phyloP scores from a whole-genome alignment of 1,140 invertebrate genomes.

The Drosophila melanica region DNA sequence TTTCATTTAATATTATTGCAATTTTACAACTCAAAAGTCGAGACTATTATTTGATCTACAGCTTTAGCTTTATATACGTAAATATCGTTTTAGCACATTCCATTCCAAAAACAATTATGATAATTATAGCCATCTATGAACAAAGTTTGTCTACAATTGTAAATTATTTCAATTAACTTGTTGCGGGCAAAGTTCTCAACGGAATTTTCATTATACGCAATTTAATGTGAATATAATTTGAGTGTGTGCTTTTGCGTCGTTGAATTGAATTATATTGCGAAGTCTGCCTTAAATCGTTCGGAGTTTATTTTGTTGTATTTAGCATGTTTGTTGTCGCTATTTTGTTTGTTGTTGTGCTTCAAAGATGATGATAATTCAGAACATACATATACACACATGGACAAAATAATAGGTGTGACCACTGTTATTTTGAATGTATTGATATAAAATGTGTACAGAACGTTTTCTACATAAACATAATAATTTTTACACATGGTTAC shows the following conservation, averaged over 20 bases:
- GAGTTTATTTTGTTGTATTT: neutral
- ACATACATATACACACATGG: too few species aligned
- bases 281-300: slow-evolving; percentile 7
- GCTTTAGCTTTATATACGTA: too few species aligned
- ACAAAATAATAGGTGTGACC: too few species aligned
- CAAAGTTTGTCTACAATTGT: neutral
- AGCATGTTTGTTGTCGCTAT: neutral
- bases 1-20: too few species aligned
- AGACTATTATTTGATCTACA: too few species aligned
- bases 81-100: too few species aligned
- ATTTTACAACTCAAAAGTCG: too few species aligned
- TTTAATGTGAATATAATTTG: slow-evolving; percentile 16
- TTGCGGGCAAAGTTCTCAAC: neutral
- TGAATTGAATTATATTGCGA: slow-evolving; percentile 16
- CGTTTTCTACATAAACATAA: too few species aligned
- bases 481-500: too few species aligned
- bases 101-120: too few species aligned
- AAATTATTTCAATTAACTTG: neutral
- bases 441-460: too few species aligned
- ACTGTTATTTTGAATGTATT: too few species aligned
- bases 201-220: slow-evolving; percentile 1
- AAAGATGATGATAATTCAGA: neutral
- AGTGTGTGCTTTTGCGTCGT: slow-evolving; percentile 8
- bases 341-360: neutral
- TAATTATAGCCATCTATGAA: neutral